Percentiles rank a stretch among this genome's conserved stretches.
Conservation (phyloP, 2,113 vertebrate species). For the Antidorcas marsupialis region DNA sequence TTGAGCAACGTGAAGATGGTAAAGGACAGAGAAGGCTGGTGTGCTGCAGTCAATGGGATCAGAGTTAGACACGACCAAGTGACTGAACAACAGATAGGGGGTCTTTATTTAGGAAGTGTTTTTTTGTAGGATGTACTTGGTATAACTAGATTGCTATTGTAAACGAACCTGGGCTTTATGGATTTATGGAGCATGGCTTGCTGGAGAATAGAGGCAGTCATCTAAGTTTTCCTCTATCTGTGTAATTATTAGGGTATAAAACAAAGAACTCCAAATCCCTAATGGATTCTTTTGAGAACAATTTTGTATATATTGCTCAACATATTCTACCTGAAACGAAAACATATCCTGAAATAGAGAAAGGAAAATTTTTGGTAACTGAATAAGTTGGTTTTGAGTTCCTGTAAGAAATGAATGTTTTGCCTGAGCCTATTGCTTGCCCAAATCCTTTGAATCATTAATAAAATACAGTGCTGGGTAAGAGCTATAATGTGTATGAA, state of each 20-base stretch:
- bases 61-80: background rate
- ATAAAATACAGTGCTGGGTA: constrained; percentile 4
- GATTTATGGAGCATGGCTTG: background rate
- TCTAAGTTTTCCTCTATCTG: background rate
- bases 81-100: background rate
- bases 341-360: background rate
- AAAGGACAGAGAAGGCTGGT: background rate
- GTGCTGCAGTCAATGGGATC: background rate
- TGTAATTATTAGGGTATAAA: background rate
- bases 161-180: background rate
- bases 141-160: background rate
- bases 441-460: constrained; percentile 20
- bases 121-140: background rate
- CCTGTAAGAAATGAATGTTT: constrained; percentile 23
- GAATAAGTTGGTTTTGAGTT: background rate
- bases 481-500: background rate
- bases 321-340: constrained; percentile 8
- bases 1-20: background rate
- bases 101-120: background rate
- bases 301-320: background rate
- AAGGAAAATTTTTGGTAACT: background rate
- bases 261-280: background rate
- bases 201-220: background rate
- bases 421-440: background rate
- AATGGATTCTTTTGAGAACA: background rate